phyloP scores from a whole-genome alignment of 2,113 vertebrate genomes.

The Apteryx mantelli region DNA sequence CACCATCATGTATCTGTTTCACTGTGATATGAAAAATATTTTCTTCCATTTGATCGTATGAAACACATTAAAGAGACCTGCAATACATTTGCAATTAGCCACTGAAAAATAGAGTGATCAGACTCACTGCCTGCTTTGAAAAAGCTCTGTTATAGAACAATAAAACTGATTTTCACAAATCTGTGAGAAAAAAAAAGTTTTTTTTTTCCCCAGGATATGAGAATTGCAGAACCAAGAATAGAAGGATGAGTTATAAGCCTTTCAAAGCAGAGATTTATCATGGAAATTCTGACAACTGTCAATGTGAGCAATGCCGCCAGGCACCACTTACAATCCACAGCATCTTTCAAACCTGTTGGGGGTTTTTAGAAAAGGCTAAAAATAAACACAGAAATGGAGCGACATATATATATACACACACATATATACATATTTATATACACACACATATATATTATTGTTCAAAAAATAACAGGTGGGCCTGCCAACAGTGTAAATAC shows the following conservation, averaged over 20 bases:
- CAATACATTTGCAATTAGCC: neutral
- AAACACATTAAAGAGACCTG: neutral
- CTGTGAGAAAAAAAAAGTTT: neutral
- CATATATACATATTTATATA: neutral
- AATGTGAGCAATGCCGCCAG: conserved; percentile 46
- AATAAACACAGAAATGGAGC: conserved; percentile 63
- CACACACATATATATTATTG: neutral
- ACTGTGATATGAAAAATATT: neutral
- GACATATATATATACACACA: neutral
- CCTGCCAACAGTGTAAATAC: conserved; percentile 11
- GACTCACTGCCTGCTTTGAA: neutral
- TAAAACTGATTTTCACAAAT: neutral
- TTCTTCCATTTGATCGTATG: neutral
- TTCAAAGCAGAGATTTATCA: conserved; percentile 63
- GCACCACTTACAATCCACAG: conserved; percentile 45
- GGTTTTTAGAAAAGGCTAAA: conserved; percentile 54
- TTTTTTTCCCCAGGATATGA: neutral
- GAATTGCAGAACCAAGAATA: conserved; percentile 47
- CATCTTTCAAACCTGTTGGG: conserved; percentile 51
- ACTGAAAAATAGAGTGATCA: neutral
- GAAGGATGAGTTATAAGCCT: conserved; percentile 46
- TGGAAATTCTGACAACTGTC: conserved; percentile 58
- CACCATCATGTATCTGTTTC: neutral
- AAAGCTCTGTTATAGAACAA: neutral
- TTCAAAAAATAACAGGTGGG: conserved; percentile 52